A percentile compares a stretch with the other conserved stretches of the same genome.
phyloP scores from a whole-genome alignment of 2,888 invertebrate species.

The Mellilla xanthometata region DNA sequence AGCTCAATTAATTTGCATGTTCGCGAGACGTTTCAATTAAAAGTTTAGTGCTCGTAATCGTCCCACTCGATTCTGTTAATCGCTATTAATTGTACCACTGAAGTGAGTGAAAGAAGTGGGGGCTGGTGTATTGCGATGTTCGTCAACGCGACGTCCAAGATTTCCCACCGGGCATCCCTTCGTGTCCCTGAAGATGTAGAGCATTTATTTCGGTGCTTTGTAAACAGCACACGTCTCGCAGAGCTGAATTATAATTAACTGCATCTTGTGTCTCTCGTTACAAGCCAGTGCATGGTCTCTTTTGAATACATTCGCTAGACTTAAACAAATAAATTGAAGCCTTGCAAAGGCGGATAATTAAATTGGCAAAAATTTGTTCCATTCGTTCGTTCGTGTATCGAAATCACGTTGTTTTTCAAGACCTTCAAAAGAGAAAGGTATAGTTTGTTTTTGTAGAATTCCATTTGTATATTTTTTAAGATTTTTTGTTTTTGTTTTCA shows the following conservation, averaged over 20 bases:
- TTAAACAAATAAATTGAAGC: not conserved
- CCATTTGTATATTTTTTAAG: not conserved
- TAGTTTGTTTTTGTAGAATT: constrained; percentile 12
- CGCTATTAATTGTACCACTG: constrained; percentile 46
- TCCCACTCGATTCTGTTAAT: constrained; percentile 47
- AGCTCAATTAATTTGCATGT: constrained; percentile 60
- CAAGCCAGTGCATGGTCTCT: constrained; percentile 7
- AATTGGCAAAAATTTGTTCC: constrained; percentile 9
- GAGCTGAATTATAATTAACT: constrained; percentile 21
- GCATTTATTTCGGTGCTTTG: constrained; percentile 31
- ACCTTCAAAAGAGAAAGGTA: constrained; percentile 30
- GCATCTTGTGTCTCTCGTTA: constrained; percentile 8
- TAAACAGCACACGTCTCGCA: constrained; percentile 19
- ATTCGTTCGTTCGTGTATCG: constrained; percentile 17
- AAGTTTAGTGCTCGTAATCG: constrained; percentile 48
- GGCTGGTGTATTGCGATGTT: constrained; percentile 21
- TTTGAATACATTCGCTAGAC: not conserved
- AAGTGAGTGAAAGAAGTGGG: too few species aligned
- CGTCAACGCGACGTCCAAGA: constrained; percentile 23
- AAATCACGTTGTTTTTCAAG: constrained; percentile 24
- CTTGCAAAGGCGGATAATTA: constrained; percentile 5
- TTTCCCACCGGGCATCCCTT: constrained; percentile 17
- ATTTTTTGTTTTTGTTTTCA: constrained; percentile 1
- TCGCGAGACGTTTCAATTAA: constrained; percentile 55
- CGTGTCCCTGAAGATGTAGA: constrained; percentile 21